Conservation (phyloP, 2,797 vertebrate genomes). For the Xyrichtys novacula region DNA sequence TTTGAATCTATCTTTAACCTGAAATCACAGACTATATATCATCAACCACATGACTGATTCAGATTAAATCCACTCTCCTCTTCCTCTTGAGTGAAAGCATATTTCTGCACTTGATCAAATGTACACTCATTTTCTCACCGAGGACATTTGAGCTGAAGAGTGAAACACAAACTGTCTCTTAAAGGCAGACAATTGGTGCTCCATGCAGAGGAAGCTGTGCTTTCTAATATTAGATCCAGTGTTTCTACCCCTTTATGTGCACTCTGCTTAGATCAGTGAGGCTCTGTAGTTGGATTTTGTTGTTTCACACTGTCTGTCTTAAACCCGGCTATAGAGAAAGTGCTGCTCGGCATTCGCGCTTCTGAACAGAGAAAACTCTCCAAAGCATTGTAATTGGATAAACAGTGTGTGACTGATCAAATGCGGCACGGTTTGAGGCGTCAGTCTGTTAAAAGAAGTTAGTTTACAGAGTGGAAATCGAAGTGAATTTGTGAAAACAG, state of each 20-base stretch:
- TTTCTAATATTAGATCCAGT: constrained; percentile 62
- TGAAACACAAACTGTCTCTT: constrained; percentile 59
- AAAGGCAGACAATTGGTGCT: constrained; percentile 55
- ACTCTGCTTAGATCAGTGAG: constrained; percentile 35
- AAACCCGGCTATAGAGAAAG: constrained; percentile 7
- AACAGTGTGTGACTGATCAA: constrained; percentile 45
- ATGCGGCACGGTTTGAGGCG: constrained; percentile 13
- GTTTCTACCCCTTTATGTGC: constrained; percentile 44
- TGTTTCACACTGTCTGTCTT: constrained; percentile 4
- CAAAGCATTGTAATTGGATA: constrained; percentile 48
- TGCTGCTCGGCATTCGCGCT: neutral
- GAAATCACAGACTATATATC: no score
- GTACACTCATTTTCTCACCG: constrained; percentile 12
- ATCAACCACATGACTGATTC: no score
- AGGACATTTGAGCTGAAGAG: constrained; percentile 48
- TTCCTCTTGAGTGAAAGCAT: constrained; percentile 14
- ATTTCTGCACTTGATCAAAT: constrained; percentile 38
- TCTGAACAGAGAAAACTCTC: constrained; percentile 26
- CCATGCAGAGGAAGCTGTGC: constrained; percentile 33
- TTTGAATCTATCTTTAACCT: no score
- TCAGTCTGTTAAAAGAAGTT: constrained; percentile 21
- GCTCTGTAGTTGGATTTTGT: neutral
- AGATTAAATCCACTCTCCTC: no score
- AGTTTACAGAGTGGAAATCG: constrained; percentile 13
- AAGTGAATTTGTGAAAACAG: constrained; percentile 34